A percentile compares a stretch with the other conserved stretches of the same genome.
Evolutionary conservation across 2,113 vertebrate species (phyloP).

Genomic region (Eidolon helvum): DNA sequence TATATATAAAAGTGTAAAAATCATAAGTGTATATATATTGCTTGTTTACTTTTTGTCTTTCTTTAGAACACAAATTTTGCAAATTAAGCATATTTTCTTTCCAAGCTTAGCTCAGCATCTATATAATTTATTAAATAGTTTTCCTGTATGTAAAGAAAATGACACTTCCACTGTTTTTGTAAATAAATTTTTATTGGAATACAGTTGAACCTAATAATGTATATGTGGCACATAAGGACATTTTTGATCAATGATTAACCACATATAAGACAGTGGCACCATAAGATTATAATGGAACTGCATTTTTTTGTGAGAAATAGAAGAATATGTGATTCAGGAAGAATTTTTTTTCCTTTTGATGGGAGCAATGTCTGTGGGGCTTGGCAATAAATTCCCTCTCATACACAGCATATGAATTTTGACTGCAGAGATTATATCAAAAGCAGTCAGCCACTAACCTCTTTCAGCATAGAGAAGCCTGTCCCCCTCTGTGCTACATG

Average conservation of each 20-base stretch:
- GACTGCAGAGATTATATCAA: too few relatives aligned
- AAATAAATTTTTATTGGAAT: neutral
- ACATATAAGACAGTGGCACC: neutral
- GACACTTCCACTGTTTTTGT: neutral
- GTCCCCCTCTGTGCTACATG: too few relatives aligned
- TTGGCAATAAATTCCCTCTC: neutral
- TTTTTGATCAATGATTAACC: neutral
- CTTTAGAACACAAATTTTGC: neutral
- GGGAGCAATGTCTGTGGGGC: neutral
- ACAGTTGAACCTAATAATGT: neutral
- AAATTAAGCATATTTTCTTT: neutral
- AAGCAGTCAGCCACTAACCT: neutral
- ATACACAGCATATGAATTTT: neutral
- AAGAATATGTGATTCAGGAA: neutral
- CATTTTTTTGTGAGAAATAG: neutral
- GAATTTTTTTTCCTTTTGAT: neutral
- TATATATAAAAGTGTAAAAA: neutral
- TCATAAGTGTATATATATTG: fast-evolving
- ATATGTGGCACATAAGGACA: neutral
- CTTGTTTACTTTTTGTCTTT: neutral
- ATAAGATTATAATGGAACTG: neutral
- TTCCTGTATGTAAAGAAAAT: neutral
- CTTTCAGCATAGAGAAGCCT: neutral
- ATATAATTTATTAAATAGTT: neutral
- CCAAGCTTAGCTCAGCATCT: neutral